Evolutionary conservation across 1,140 invertebrate species (phyloP).

Genomic region (Linepithema humile): DNA sequence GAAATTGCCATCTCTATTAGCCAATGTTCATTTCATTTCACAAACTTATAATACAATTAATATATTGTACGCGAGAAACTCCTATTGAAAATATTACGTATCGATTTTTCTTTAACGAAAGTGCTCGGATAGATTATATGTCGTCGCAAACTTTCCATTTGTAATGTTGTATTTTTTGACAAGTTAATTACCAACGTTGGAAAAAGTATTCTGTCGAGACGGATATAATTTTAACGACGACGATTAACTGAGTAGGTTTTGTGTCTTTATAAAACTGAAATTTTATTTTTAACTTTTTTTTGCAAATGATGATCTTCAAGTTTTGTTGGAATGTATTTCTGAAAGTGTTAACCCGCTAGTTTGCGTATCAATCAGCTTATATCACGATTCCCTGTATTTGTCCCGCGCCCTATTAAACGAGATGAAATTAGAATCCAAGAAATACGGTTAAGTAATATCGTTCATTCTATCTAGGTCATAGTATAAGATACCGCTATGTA

Average conservation of each 20-base stretch:
- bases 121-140: background rate
- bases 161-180: background rate
- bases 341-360: background rate
- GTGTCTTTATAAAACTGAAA: background rate
- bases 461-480: conserved; percentile 34
- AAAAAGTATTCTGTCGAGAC: background rate
- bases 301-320: background rate
- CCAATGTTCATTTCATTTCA: background rate
- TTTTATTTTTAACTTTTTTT: background rate
- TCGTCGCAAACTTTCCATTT: background rate
- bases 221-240: background rate
- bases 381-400: too few species aligned
- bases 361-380: background rate
- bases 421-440: conserved; percentile 2
- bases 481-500: conserved; percentile 34
- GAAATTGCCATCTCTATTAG: background rate
- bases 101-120: background rate
- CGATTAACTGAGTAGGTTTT: background rate
- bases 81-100: background rate
- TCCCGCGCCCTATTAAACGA: background rate
- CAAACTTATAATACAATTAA: background rate
- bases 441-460: conserved; percentile 34
- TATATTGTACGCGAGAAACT: too few species aligned
- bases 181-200: background rate
- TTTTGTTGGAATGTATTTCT: background rate